Evolutionary conservation across 2,113 vertebrate species (phyloP).

Genomic region (Chlamydotis undulata): DNA sequence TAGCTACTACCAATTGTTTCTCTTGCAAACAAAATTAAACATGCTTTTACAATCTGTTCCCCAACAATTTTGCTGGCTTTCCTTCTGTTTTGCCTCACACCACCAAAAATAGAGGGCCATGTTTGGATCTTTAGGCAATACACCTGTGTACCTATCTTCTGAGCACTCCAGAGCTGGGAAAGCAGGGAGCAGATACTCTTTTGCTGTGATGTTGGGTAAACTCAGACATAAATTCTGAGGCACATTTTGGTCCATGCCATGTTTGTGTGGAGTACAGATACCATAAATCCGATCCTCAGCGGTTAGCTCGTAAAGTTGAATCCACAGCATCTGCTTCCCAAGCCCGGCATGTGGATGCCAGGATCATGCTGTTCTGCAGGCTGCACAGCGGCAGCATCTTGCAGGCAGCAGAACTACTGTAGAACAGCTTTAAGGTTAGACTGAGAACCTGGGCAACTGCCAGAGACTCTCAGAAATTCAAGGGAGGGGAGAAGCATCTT

Average conservation of each 20-base stretch:
- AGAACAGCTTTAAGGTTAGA: background rate
- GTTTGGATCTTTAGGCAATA: slow-evolving; percentile 15
- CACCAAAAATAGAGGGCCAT: background rate
- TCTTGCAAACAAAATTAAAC: slow-evolving; percentile 33
- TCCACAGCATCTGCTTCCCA: rapidly evolving
- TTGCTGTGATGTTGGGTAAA: background rate
- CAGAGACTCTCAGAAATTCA: background rate
- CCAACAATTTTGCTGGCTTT: background rate
- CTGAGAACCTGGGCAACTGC: background rate
- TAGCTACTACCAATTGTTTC: background rate
- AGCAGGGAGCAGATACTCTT: background rate
- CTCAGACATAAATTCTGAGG: background rate
- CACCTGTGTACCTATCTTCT: background rate
- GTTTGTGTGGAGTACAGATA: rapidly evolving
- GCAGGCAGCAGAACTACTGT: background rate
- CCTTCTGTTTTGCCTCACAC: slow-evolving; percentile 30
- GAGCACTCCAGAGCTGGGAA: background rate
- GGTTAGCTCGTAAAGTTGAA: background rate
- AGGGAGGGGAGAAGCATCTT: background rate
- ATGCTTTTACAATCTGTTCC: slow-evolving; percentile 40
- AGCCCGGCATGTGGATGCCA: rapidly evolving
- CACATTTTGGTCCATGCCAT: rapidly evolving
- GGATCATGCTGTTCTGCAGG: background rate
- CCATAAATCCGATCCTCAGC: background rate
- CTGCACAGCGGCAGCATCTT: background rate